phyloP scores from a whole-genome alignment of 2,888 invertebrate species.

The Eurytoma californica region DNA sequence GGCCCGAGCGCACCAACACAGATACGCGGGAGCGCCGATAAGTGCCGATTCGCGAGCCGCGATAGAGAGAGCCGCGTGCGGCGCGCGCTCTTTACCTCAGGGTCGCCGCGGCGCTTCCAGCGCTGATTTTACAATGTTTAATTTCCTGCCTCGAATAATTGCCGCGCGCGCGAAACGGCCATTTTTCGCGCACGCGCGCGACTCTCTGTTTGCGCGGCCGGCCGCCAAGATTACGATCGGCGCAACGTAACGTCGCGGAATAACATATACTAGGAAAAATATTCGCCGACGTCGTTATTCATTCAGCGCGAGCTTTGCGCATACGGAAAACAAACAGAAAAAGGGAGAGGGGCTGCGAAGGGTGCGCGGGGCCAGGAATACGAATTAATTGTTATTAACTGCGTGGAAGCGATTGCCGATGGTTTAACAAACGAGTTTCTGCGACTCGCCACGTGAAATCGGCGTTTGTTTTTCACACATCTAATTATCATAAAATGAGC shows the following conservation, averaged over 20 bases:
- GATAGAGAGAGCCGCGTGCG: background rate
- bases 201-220: slow-evolving; percentile 23
- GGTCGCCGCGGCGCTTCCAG: background rate
- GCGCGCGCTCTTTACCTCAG: slow-evolving; percentile 22
- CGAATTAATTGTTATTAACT: too few relatives aligned
- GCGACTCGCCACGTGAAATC: slow-evolving; percentile 27
- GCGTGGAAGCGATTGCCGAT: too few relatives aligned
- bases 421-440: slow-evolving; percentile 47
- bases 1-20: background rate
- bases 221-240: slow-evolving; percentile 46
- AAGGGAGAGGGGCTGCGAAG: too few relatives aligned
- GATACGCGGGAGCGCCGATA: background rate
- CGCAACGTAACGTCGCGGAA: slow-evolving; percentile 21
- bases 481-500: slow-evolving; percentile 47
- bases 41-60: background rate
- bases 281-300: background rate
- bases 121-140: slow-evolving; percentile 52
- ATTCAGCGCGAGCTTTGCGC: background rate
- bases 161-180: slow-evolving; percentile 26
- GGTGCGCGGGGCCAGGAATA: too few relatives aligned
- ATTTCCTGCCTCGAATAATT: slow-evolving; percentile 52
- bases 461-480: slow-evolving; percentile 54
- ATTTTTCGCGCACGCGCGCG: slow-evolving; percentile 19
- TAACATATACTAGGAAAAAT: background rate
- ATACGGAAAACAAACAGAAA: background rate